phyloP scores from a whole-genome alignment of 2,113 vertebrate species.

The Clarias batrachus region DNA sequence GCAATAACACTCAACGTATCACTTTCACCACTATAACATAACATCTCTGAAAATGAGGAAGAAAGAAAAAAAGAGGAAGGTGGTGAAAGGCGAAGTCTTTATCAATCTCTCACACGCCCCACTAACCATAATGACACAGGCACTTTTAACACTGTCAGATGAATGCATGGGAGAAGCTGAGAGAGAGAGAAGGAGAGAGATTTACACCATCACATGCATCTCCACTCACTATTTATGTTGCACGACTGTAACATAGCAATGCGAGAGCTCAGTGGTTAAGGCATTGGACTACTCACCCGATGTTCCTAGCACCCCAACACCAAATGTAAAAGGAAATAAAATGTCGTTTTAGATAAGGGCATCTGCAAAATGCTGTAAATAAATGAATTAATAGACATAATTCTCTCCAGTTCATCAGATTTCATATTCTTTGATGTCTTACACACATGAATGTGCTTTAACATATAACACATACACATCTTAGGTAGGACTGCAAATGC shows the following conservation, averaged over 20 bases:
- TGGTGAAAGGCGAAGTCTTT: not conserved
- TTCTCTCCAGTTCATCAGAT: not conserved
- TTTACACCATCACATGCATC: conserved; percentile 19
- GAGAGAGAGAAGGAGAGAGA: not conserved
- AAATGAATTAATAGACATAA: not conserved
- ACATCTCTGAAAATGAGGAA: not conserved
- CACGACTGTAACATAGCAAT: too few species aligned
- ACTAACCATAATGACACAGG: not conserved
- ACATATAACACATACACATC: not conserved
- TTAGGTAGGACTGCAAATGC: not conserved
- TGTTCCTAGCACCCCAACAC: too few species aligned
- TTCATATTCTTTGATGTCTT: not conserved
- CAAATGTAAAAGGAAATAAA: too few species aligned
- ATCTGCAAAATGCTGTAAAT: too few species aligned
- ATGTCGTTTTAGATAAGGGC: too few species aligned
- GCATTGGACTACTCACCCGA: too few species aligned
- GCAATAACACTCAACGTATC: not conserved
- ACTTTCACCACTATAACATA: not conserved
- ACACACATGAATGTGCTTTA: not conserved
- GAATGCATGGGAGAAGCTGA: not conserved
- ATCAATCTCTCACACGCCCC: not conserved
- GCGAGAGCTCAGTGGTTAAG: too few species aligned
- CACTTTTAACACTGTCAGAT: not conserved
- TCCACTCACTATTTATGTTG: conserved; percentile 2
- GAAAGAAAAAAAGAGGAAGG: not conserved